Conservation (phyloP, 2,888 invertebrate species). For the Parelbella ahira region DNA sequence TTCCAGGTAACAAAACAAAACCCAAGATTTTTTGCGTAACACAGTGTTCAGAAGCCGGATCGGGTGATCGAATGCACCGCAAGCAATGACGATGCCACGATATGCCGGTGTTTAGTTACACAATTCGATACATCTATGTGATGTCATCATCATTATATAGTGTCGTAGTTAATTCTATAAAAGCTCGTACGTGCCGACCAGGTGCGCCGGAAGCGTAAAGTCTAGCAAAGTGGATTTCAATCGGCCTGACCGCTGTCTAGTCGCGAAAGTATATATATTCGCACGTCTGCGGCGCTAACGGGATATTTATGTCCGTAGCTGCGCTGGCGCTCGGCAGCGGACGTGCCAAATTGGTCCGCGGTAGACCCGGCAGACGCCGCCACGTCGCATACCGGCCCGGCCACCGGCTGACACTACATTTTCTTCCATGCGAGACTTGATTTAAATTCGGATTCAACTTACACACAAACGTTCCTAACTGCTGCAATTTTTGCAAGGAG, state of each 20-base stretch:
- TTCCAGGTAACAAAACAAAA: constrained; percentile 68
- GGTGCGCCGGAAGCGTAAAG: constrained; percentile 4
- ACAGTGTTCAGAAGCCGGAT: constrained; percentile 54
- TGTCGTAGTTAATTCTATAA: not conserved
- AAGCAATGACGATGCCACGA: constrained; percentile 52
- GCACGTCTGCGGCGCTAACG: constrained; percentile 41
- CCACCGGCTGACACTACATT: constrained; percentile 56
- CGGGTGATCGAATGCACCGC: constrained; percentile 54
- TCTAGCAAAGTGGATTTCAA: constrained; percentile 12
- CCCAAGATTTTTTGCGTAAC: constrained; percentile 65
- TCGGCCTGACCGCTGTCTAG: constrained; percentile 34
- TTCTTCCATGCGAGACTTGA: constrained; percentile 48
- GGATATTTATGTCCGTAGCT: constrained; percentile 60
- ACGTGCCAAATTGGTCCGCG: constrained; percentile 78
- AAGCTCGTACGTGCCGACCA: not conserved
- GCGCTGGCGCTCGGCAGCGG: constrained; percentile 66
- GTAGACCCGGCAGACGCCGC: constrained; percentile 74
- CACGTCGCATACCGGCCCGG: constrained; percentile 70
- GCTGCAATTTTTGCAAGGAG: constrained; percentile 29
- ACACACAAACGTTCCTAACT: constrained; percentile 38
- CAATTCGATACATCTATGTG: constrained; percentile 40
- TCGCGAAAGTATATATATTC: constrained; percentile 40
- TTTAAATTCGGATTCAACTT: constrained; percentile 39
- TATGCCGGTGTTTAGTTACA: constrained; percentile 49
- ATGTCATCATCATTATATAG: constrained; percentile 20